phyloP scores from a whole-genome alignment of 2,888 invertebrate genomes.

The Lepas anatifera region DNA sequence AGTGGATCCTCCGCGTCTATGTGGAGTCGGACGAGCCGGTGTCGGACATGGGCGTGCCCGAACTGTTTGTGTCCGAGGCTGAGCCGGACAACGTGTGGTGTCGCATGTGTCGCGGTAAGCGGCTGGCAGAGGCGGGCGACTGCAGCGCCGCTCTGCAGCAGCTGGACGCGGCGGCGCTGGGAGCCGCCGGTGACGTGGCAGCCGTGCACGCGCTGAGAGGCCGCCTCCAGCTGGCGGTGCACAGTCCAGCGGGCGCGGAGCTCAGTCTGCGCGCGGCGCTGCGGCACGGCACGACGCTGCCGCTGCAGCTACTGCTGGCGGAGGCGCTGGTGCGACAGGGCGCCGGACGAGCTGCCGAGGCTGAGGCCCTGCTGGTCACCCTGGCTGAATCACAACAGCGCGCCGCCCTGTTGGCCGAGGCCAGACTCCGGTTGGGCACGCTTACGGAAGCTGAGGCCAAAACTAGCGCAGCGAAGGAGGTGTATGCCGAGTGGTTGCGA shows the following conservation, averaged over 20 bases:
- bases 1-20: neutral
- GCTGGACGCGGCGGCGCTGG: neutral
- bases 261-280: neutral
- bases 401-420: neutral
- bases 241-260: neutral
- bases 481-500: neutral
- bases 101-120: neutral
- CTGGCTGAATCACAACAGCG: neutral
- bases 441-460: neutral
- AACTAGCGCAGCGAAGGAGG: neutral
- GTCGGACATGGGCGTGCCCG: neutral
- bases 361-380: neutral
- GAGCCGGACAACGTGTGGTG: conserved; percentile 2
- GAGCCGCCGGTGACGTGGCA: neutral
- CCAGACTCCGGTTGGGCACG: neutral
- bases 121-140: neutral
- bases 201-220: neutral
- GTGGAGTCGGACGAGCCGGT: neutral
- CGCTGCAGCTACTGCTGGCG: neutral
- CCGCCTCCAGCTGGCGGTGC: neutral
- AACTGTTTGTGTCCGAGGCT: neutral
- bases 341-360: neutral
- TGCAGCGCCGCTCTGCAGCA: neutral
- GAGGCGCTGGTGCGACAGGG: conserved; percentile 11
- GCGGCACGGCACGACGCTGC: neutral